Evolutionary conservation across 1,140 invertebrate genomes (phyloP).

Genomic region (Cydia fagiglandana): DNA sequence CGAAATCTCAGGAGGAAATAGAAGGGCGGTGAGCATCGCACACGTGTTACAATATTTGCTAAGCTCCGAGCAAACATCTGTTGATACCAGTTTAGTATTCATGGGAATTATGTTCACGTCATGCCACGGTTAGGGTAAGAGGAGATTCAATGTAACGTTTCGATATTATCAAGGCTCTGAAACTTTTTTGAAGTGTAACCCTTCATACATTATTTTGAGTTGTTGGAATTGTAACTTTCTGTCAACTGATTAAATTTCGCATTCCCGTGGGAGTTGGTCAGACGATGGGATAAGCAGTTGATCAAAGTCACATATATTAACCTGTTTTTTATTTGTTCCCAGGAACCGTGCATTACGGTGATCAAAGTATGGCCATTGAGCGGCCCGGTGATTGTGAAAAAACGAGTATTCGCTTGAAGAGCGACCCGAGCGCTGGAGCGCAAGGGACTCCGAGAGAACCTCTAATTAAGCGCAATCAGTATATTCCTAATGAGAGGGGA

Average conservation of each 20-base stretch:
- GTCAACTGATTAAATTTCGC: too few species aligned
- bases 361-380: constrained; percentile 71
- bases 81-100: constrained; percentile 58
- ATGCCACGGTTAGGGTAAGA: constrained; percentile 1
- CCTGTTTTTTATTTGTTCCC: constrained; percentile 54
- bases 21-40: constrained; percentile 65
- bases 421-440: constrained; percentile 63
- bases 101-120: constrained; percentile 49
- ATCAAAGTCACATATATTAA: constrained; percentile 33
- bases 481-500: constrained; percentile 77
- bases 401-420: constrained; percentile 68
- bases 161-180: background rate
- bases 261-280: too few species aligned
- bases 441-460: constrained; percentile 68
- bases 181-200: background rate
- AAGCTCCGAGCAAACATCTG: constrained; percentile 70
- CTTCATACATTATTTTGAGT: too few species aligned
- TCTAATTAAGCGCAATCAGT: constrained; percentile 78
- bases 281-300: background rate
- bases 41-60: constrained; percentile 79
- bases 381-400: constrained; percentile 74
- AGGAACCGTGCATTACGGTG: constrained; percentile 68
- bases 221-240: too few species aligned
- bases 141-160: background rate
- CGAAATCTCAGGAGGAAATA: constrained; percentile 77